Evolutionary conservation across 2,888 invertebrate species (phyloP).

Genomic region (Neoascia interrupta): DNA sequence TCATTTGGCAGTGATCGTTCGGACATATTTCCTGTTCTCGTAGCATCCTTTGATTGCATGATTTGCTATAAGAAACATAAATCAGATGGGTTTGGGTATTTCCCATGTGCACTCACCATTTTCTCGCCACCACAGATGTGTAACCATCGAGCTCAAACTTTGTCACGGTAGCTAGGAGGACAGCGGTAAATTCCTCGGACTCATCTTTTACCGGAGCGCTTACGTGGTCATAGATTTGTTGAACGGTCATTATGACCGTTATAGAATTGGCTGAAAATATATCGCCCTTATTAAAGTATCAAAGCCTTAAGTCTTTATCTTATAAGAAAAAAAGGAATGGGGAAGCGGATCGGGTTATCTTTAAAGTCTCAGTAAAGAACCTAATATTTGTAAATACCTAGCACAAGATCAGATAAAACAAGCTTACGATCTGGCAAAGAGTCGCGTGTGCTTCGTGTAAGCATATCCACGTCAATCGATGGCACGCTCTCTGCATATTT

Average conservation of each 20-base stretch:
- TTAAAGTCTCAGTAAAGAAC: too few species aligned
- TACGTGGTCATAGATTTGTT: conserved; percentile 81
- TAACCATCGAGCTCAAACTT: conserved; percentile 86
- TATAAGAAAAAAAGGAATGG: too few species aligned
- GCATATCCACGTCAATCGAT: conserved; percentile 67
- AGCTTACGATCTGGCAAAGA: conserved; percentile 79
- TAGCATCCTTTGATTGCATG: conserved; percentile 71
- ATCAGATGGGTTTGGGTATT: background rate
- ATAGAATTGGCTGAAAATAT: conserved; percentile 80
- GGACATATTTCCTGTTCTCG: conserved; percentile 71
- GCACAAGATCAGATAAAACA: too few species aligned
- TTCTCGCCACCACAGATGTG: conserved; percentile 75
- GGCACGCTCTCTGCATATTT: conserved; percentile 72
- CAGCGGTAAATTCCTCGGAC: conserved; percentile 84
- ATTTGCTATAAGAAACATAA: conserved; percentile 71
- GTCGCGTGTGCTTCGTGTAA: conserved; percentile 63
- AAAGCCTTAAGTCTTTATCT: too few species aligned
- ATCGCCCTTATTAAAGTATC: too few species aligned
- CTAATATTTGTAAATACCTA: too few species aligned
- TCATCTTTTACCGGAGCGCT: conserved; percentile 78
- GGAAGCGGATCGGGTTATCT: too few species aligned
- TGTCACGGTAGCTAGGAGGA: conserved; percentile 85
- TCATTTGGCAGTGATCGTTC: conserved; percentile 74
- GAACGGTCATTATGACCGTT: conserved; percentile 82
- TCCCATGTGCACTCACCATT: conserved; percentile 77